phyloP scores from a whole-genome alignment of 1,140 invertebrate genomes.

The Drosophila watanabei region DNA sequence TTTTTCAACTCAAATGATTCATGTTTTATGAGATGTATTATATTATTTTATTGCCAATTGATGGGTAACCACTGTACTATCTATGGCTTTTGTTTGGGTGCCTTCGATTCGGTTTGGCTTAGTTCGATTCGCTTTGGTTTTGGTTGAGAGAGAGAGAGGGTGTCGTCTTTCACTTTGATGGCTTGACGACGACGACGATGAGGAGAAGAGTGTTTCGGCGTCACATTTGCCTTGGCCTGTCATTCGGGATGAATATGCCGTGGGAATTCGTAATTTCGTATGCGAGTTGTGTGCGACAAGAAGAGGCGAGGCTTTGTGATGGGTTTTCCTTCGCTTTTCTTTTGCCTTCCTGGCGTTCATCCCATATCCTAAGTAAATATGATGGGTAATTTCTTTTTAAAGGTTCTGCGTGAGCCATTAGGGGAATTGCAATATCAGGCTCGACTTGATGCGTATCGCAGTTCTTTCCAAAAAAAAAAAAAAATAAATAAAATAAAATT shows the following conservation, averaged over 20 bases:
- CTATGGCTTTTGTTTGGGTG: slow-evolving; percentile 18
- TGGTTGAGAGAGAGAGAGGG: slow-evolving; percentile 1
- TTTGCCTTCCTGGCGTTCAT: slow-evolving; percentile 34
- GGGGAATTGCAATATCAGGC: slow-evolving; percentile 69
- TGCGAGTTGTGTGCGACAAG: slow-evolving; percentile 66
- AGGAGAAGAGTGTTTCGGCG: slow-evolving; percentile 62
- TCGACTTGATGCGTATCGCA: slow-evolving; percentile 31
- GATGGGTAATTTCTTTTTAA: slow-evolving; percentile 81
- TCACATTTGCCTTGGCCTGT: slow-evolving; percentile 53
- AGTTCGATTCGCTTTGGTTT: slow-evolving; percentile 27
- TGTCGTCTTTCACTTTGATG: slow-evolving; percentile 45
- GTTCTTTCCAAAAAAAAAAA: slow-evolving; percentile 55
- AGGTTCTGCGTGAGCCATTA: slow-evolving; percentile 78
- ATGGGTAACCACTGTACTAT: slow-evolving; percentile 20
- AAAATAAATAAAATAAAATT: slow-evolving; percentile 77
- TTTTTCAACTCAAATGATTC: not conserved
- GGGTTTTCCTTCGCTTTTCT: slow-evolving; percentile 16
- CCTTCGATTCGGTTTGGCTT: slow-evolving; percentile 7
- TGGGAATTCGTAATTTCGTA: slow-evolving; percentile 81
- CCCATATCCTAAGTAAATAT: slow-evolving; percentile 74
- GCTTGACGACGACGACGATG: slow-evolving; percentile 30
- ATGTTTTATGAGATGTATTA: not conserved
- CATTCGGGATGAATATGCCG: slow-evolving; percentile 69
- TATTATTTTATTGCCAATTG: not conserved
- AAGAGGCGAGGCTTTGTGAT: slow-evolving; percentile 32